Base-by-base conservation (phyloP, 2,888 invertebrate genomes). In the Listrodromus nycthemerus region DNA sequence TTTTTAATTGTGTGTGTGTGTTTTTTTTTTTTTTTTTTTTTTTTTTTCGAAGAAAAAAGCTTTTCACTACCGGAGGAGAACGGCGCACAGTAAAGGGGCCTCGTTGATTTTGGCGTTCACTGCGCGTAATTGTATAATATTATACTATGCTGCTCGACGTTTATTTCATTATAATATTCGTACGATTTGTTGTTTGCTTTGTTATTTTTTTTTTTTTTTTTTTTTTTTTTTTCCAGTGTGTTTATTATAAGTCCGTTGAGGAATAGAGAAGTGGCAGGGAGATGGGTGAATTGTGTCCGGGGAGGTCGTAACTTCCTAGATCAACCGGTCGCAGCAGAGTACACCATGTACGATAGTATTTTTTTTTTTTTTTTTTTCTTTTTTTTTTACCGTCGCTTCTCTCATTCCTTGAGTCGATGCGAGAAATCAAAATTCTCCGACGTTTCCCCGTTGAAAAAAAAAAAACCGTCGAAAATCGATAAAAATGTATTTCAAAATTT, bases 51-150 rank as follows among this genome's bases (percentile, higher is more conserved):
- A 79, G 52, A 66, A 77, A 77, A 66, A 80, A 33, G 21, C 13
- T 76, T 33, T 77, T 77, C 63, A 50, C 70, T 63, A 70, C 21
- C 63, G 78, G 78, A 78, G 70, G 78, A 78, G 69, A 78, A 78
- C 69, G 55, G 66, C 65, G 48, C 66, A 63, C 75, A 55, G 37
- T 27, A 55, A 55, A 76, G 24, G 24, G 55, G 66, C 41, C 65
- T 66, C 65, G 55, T 55, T 55, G 75, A 21, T 75, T 50, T 50
- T 45, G 41, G 41, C 30, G 41, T 75, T 67, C 66, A 41, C 58
- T 52, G 73, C 63, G 48, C 48, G 33, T 41, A 75, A 76, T 74
- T 45, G 61, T 45, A 65, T 65, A 45, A 65, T 41, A 55, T 70
- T 55, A 48, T 61, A 55, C 37, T 69, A 66, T 50, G 66, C 52